phyloP scores from a whole-genome alignment of 2,888 invertebrate species.

The Pomacea canaliculata region DNA sequence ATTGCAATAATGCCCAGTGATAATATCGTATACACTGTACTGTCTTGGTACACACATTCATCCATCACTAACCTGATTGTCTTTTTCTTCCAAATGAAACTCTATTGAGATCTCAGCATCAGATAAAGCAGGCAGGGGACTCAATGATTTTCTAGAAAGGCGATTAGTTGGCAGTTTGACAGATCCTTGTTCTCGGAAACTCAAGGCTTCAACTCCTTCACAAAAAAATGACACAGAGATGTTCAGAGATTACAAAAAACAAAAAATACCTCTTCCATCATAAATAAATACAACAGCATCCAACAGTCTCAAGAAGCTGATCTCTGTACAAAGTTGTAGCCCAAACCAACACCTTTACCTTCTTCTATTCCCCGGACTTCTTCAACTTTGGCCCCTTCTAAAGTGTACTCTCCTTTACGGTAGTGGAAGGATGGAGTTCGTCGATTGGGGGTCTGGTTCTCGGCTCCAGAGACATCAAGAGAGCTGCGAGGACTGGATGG shows the following conservation, averaged over 20 bases:
- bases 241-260: too few species aligned
- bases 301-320: too few species aligned
- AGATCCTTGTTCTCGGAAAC: slow-evolving; percentile 44
- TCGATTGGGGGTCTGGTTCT: background rate
- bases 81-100: slow-evolving; percentile 47
- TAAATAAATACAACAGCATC: too few species aligned
- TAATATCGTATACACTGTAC: too few species aligned
- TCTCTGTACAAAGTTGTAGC: too few species aligned
- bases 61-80: slow-evolving; percentile 10
- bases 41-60: background rate
- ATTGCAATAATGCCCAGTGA: too few species aligned
- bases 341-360: too few species aligned
- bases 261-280: too few species aligned
- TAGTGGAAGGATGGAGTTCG: slow-evolving; percentile 14
- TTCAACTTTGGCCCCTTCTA: slow-evolving; percentile 11
- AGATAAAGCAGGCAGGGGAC: slow-evolving; percentile 43
- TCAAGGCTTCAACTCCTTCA: slow-evolving; percentile 48
- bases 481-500: slow-evolving; percentile 19
- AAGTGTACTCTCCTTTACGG: slow-evolving; percentile 23
- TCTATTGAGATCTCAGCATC: slow-evolving; percentile 54
- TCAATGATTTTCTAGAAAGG: slow-evolving; percentile 12
- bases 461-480: slow-evolving; percentile 2
- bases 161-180: slow-evolving; percentile 19
- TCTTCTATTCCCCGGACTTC: slow-evolving; percentile 2
- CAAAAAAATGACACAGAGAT: background rate